These are phyloP conservation scores for Plecotus auritus DNA, from an alignment of 2,113 vertebrate genomes.

Conservation along the genomic window DNA sequence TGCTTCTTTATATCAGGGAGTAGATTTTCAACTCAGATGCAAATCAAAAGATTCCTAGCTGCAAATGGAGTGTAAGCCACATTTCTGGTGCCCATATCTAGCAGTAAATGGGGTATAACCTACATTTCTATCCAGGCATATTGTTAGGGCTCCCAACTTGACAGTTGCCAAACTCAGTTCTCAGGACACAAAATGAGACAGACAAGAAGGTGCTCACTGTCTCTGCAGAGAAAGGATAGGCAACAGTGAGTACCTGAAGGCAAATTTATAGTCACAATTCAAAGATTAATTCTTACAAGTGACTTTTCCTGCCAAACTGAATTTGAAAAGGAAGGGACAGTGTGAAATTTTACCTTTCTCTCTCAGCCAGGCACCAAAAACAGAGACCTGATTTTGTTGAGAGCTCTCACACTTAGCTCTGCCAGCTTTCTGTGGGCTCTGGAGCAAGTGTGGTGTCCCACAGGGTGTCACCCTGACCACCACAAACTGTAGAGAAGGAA, in stretches of 20 bases:
- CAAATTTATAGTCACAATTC: not conserved
- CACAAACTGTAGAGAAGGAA: not conserved
- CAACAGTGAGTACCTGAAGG: not conserved
- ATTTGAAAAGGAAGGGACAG: not conserved
- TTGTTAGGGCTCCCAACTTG: not conserved
- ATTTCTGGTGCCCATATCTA: not conserved
- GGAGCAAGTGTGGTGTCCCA: not conserved
- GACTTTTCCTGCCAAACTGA: not conserved
- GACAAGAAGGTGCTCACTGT: not conserved
- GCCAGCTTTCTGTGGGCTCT: not conserved
- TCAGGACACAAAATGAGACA: not conserved
- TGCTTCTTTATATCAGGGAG: not conserved
- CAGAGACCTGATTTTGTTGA: not conserved
- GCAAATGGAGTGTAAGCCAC: not conserved
- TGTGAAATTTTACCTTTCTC: not conserved
- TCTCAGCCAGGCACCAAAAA: not conserved
- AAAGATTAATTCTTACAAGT: not conserved
- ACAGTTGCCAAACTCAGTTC: not conserved
- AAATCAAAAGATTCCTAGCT: not conserved
- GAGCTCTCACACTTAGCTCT: not conserved
- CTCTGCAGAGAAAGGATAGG: not conserved
- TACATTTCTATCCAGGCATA: not conserved
- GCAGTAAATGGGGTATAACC: not conserved
- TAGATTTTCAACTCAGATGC: not conserved
- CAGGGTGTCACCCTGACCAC: not conserved